phyloP scores from a whole-genome alignment of 1,140 invertebrate genomes.

The Drosophila willistoni region DNA sequence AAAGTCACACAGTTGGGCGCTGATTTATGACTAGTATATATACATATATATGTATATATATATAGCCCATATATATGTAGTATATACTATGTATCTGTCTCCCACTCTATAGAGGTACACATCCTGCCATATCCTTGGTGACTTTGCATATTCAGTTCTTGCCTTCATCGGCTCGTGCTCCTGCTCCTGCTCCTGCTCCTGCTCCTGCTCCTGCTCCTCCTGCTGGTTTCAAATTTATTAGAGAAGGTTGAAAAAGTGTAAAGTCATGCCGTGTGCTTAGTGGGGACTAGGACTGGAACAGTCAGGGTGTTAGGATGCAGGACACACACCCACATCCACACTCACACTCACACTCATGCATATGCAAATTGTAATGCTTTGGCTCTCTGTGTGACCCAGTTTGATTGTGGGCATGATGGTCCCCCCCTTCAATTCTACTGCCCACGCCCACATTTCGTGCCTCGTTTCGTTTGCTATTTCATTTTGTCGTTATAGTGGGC shows the following conservation, averaged over 20 bases:
- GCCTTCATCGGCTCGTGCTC: slow-evolving; percentile 10
- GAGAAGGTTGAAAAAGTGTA: slow-evolving; percentile 71
- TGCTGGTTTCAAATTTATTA: slow-evolving; percentile 64
- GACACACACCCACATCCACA: slow-evolving; percentile 38
- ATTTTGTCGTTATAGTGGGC: slow-evolving; percentile 40
- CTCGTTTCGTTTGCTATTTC: slow-evolving; percentile 54
- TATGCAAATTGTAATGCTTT: slow-evolving; percentile 74
- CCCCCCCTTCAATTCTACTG: slow-evolving; percentile 27
- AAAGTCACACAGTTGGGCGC: slow-evolving; percentile 45
- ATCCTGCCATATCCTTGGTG: slow-evolving; percentile 49
- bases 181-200: background rate
- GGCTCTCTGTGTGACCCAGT: slow-evolving; percentile 65
- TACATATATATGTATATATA: background rate
- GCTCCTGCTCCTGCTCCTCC: background rate
- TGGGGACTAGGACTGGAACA: slow-evolving; percentile 3
- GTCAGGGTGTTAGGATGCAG: slow-evolving; percentile 36
- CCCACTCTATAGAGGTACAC: slow-evolving; percentile 15
- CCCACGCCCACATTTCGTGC: slow-evolving; percentile 39
- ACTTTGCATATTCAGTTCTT: slow-evolving; percentile 68
- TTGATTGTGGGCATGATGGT: slow-evolving; percentile 69
- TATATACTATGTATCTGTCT: slow-evolving; percentile 11
- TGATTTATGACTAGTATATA: slow-evolving; percentile 60
- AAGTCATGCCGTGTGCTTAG: slow-evolving; percentile 50
- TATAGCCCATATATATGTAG: slow-evolving; percentile 24
- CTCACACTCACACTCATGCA: slow-evolving; percentile 53